Evolutionary conservation across 2,888 invertebrate genomes (phyloP), one percentile per base, ranked within the genome.

Genomic region (Panopea generosa): DNA sequence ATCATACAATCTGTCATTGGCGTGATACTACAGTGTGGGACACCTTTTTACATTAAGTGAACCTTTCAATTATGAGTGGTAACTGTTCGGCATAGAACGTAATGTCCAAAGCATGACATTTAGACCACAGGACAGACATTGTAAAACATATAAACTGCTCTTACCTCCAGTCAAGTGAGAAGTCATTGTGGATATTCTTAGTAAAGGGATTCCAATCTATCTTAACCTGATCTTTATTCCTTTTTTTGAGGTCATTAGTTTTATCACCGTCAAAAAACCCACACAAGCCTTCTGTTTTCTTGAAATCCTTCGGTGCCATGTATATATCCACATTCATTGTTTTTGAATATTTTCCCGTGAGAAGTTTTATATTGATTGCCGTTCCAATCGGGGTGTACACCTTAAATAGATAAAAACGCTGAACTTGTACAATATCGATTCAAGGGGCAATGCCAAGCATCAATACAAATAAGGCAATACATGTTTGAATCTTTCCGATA

Each of bases 121-220:
- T n/a, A n/a, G n/a, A n/a, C n/a, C n/a, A n/a, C n/a, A n/a, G n/a
- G n/a, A n/a, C n/a, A n/a, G n/a, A n/a, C n/a, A n/a, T n/a, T n/a
- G n/a, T n/a, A n/a, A n/a, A n/a, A n/a, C n/a, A n/a, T n/a, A n/a
- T n/a, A n/a, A n/a, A 9, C 11, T 40, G 9, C 20, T 22, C 52
- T 29, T 55, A 55, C 55, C 33, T 26, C 55, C 55, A 55, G 27
- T 55, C 55, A n/a, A 11, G 7, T 16, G 55, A 26, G 27, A 55
- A 55, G 4, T 26, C 27, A 27, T 55, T 18, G 9, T 26, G 29
- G 27, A n/a, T 18, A n/a, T 26, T 55, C 2, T 27, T 14, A 2
- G 3, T 4, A 4, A 7, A 4, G 33, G 6, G 33, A 11, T 7
- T 33, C 4, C 4, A 4, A 11, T 33, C 11, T 7, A 33, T 33